Conservation (phyloP, 1,140 invertebrate genomes). For the Heliconius melpomene region DNA sequence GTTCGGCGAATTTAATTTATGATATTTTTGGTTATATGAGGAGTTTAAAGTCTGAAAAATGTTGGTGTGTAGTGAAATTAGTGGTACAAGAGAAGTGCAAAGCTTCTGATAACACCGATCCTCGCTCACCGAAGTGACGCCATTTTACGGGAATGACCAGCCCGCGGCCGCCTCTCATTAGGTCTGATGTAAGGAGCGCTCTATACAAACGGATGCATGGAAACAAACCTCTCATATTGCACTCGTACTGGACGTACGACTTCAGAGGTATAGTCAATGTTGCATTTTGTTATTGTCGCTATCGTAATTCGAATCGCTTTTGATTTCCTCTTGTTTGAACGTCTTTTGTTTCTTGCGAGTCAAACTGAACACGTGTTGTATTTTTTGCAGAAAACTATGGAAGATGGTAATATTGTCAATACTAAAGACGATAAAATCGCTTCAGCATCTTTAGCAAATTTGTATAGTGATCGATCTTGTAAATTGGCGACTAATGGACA, state of each 20-base stretch:
- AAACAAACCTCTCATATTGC: conserved; percentile 75
- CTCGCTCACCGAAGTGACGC: conserved; percentile 78
- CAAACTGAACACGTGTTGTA: conserved; percentile 67
- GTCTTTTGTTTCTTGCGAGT: conserved; percentile 77
- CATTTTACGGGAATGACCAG: conserved; percentile 82
- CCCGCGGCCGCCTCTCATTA: conserved; percentile 78
- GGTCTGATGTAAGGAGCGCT: conserved; percentile 76
- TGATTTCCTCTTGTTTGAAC: conserved; percentile 71
- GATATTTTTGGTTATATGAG: conserved; percentile 55
- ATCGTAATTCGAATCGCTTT: conserved; percentile 71
- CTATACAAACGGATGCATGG: conserved; percentile 75
- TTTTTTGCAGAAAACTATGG: conserved; percentile 75
- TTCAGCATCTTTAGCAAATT: conserved; percentile 57
- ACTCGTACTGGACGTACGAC: conserved; percentile 79
- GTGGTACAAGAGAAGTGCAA: conserved; percentile 59
- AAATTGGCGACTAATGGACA: conserved; percentile 73
- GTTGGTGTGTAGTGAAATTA: conserved; percentile 57
- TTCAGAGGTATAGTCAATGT: conserved; percentile 67
- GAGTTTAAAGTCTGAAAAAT: conserved; percentile 59
- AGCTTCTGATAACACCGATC: conserved; percentile 74
- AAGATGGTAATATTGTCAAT: conserved; percentile 76
- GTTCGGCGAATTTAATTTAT: conserved; percentile 54
- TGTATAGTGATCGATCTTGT: conserved; percentile 60
- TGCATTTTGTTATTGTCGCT: conserved; percentile 58
- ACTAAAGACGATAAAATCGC: conserved; percentile 69